phyloP scores from a whole-genome alignment of 2,888 invertebrate species.

The Cepaea hortensis region DNA sequence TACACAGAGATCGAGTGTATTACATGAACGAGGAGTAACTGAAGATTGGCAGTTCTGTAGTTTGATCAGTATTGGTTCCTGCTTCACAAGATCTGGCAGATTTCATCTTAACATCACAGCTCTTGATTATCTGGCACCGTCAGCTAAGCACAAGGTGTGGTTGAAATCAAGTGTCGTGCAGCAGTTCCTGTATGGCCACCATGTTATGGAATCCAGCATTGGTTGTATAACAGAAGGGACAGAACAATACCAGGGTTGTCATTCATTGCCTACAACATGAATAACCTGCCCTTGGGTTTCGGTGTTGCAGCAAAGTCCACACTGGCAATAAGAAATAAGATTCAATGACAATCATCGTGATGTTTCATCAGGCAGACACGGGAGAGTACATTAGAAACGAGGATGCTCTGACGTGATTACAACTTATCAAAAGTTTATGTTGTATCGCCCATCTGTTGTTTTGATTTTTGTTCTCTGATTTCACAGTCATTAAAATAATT shows the following conservation, averaged over 20 bases:
- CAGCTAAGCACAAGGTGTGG: slow-evolving; percentile 98
- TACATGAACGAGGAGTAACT: slow-evolving; percentile 81
- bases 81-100: slow-evolving; percentile 89
- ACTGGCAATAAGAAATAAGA: slow-evolving; percentile 94
- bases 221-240: slow-evolving; percentile 97
- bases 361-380: slow-evolving; percentile 97
- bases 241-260: slow-evolving; percentile 93
- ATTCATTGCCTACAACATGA: slow-evolving; percentile 95
- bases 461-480: too few relatives aligned
- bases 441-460: too few relatives aligned
- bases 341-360: slow-evolving; percentile 91
- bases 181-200: slow-evolving; percentile 97
- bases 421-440: too few relatives aligned
- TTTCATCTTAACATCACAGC: slow-evolving; percentile 91
- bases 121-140: slow-evolving; percentile 94
- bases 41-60: slow-evolving; percentile 77
- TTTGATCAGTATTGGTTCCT: slow-evolving; percentile 88
- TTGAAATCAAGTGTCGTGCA: slow-evolving; percentile 96
- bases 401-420: slow-evolving; percentile 58
- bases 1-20: slow-evolving; percentile 93
- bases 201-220: slow-evolving; percentile 94
- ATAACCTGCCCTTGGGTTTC: slow-evolving; percentile 96
- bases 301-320: slow-evolving; percentile 95
- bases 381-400: slow-evolving; percentile 90
- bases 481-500: too few relatives aligned